Evolutionary conservation across 2,888 invertebrate genomes (phyloP).

Genomic region (Aleiodes alternator): DNA sequence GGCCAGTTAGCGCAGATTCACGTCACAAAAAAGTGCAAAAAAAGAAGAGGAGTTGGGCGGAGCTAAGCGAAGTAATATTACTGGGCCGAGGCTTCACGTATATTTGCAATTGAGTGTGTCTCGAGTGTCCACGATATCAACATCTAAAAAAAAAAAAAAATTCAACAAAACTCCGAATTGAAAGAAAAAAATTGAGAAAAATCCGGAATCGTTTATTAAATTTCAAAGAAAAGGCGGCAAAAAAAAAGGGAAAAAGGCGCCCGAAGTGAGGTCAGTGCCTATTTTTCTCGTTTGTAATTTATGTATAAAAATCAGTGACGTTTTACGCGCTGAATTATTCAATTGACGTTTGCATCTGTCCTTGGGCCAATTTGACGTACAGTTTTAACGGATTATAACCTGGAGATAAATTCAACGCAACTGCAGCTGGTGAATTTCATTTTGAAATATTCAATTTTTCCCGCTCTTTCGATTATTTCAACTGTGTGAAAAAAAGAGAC

Average conservation of each 20-base stretch:
- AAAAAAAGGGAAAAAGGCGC: background rate
- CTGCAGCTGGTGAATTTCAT: background rate
- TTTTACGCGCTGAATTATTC: background rate
- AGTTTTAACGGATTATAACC: background rate
- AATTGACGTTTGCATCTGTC: slow-evolving; percentile 23
- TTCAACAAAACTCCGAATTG: background rate
- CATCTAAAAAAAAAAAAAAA: background rate
- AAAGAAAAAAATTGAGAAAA: background rate
- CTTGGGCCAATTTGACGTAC: slow-evolving; percentile 16
- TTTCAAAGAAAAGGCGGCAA: background rate
- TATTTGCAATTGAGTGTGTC: slow-evolving; percentile 19
- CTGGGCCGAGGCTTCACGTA: slow-evolving; percentile 13
- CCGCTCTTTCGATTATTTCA: background rate
- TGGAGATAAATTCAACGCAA: background rate
- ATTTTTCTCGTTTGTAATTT: no score
- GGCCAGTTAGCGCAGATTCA: no score
- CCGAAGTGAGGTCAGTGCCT: no score
- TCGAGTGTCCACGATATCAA: slow-evolving; percentile 8
- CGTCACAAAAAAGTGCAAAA: no score
- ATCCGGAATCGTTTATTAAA: no score
- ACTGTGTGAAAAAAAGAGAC: background rate
- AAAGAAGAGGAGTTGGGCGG: background rate
- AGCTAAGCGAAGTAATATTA: slow-evolving; percentile 11
- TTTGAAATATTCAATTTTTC: background rate
- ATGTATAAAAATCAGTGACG: background rate